These are phyloP conservation scores for Lycopodina hypogea DNA, from an alignment of 37 sponge, comb jelly and placozoan genomes.

Conservation along the genomic window DNA sequence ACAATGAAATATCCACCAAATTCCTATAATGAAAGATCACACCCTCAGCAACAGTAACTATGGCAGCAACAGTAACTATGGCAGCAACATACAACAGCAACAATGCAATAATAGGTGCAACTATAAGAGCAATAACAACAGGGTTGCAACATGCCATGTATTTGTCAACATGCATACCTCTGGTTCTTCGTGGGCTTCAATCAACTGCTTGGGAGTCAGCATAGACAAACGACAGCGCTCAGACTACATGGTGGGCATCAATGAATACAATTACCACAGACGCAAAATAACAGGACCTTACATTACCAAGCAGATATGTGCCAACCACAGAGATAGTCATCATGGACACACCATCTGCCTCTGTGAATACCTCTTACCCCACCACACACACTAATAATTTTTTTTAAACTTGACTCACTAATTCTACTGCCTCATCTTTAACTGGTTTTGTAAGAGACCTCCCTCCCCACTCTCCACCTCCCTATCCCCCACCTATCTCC, in stretches of 20 bases:
- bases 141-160: neutral
- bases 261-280: constrained; percentile 12
- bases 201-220: constrained; percentile 63
- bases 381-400: no score
- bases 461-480: no score
- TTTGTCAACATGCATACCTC: constrained; percentile 33
- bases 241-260: constrained; percentile 34
- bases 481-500: no score
- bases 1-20: constrained; percentile 96
- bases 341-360: no score
- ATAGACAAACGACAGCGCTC: constrained; percentile 65
- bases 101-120: neutral
- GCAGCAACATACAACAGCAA: neutral
- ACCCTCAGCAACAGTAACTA: no score
- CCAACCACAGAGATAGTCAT: no score
- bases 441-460: no score
- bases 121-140: neutral
- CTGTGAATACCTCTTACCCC: no score
- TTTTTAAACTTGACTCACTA: no score
- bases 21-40: constrained; percentile 74
- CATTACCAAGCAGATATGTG: neutral
- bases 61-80: no score
- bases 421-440: no score
- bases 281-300: neutral
- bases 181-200: constrained; percentile 77